Conservation (phyloP, 2,113 vertebrate genomes). For the Ariopsis seemanni region DNA sequence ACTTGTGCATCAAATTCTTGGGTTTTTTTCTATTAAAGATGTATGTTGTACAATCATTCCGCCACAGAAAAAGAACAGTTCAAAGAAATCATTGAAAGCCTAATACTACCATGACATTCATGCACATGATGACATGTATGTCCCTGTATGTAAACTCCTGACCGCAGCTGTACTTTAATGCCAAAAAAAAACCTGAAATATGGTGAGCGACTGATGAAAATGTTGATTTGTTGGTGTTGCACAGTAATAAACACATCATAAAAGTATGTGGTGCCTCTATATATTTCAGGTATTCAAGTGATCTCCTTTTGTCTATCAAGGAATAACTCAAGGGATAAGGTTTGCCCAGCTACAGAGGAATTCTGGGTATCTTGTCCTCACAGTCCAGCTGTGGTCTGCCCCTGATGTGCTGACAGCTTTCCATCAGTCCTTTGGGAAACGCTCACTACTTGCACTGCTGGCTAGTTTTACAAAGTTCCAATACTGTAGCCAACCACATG, state of each 20-base stretch:
- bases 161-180: neutral
- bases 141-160: no score
- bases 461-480: slow-evolving; percentile 76
- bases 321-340: neutral
- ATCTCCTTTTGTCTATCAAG: neutral
- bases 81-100: no score
- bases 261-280: neutral
- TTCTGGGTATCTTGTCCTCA: slow-evolving; percentile 68
- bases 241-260: neutral
- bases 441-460: slow-evolving; percentile 67
- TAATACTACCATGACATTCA: no score
- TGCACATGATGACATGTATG: no score
- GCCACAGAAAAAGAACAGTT: no score
- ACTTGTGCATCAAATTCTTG: no score
- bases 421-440: slow-evolving; percentile 49
- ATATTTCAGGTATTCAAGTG: neutral
- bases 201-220: neutral
- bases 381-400: slow-evolving; percentile 65
- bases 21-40: no score
- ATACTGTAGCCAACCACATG: slow-evolving; percentile 67
- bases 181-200: neutral
- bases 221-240: neutral
- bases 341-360: slow-evolving; percentile 59
- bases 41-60: no score
- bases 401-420: slow-evolving; percentile 56